These are phyloP conservation scores for Auanema sp. DNA, from an alignment of 2,888 invertebrate species.

Conservation along the genomic window DNA sequence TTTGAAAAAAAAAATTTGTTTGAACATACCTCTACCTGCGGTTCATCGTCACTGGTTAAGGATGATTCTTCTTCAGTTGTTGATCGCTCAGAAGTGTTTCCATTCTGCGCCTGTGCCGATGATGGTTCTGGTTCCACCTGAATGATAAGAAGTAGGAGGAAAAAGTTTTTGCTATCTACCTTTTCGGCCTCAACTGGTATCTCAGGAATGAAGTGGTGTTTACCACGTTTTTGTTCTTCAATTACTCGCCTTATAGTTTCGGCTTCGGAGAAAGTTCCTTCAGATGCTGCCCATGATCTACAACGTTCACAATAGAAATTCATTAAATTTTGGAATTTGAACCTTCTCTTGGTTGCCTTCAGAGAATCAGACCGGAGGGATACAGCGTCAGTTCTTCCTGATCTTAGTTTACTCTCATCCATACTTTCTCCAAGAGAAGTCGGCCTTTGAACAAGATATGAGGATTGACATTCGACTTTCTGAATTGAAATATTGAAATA, in stretches of 20 bases:
- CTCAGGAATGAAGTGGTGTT: slow-evolving; percentile 43
- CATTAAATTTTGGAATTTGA: neutral
- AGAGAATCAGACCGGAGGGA: slow-evolving; percentile 57
- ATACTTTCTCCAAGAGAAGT: slow-evolving; percentile 25
- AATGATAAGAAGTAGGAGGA: neutral
- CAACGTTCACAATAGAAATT: neutral
- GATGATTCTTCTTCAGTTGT: slow-evolving; percentile 14
- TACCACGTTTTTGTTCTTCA: slow-evolving; percentile 53
- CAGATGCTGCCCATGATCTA: slow-evolving; percentile 60
- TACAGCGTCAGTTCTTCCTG: slow-evolving; percentile 51
- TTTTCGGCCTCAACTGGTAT: slow-evolving; percentile 7
- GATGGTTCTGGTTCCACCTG: neutral
- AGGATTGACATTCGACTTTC: neutral
- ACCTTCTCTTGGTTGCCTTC: slow-evolving; percentile 60
- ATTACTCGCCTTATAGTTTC: slow-evolving; percentile 52
- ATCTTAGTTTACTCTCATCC: slow-evolving; percentile 38
- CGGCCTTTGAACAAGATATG: slow-evolving; percentile 14
- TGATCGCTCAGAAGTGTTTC: no score
- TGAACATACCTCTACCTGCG: slow-evolving; percentile 5
- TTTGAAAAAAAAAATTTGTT: no score
- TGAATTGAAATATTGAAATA: neutral
- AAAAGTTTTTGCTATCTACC: neutral
- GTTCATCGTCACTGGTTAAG: slow-evolving; percentile 18
- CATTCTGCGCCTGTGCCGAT: no score
- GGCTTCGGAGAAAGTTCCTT: slow-evolving; percentile 46